Percentiles rank a stretch among this genome's conserved stretches.
Conservation (phyloP, 2,797 vertebrate genomes). For the Eospalax fontanierii region DNA sequence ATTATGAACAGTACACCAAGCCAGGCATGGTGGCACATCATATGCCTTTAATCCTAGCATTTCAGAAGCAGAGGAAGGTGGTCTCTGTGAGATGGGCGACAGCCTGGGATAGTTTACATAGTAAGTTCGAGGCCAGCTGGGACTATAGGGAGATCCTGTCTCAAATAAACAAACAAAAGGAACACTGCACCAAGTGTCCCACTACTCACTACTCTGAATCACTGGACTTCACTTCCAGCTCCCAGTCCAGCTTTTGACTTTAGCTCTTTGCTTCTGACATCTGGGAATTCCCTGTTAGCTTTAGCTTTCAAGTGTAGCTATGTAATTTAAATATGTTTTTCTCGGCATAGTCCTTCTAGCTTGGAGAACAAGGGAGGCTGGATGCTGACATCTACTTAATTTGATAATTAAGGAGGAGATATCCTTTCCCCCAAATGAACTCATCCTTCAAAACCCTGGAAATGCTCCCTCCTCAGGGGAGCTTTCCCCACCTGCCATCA, state of each 20-base stretch:
- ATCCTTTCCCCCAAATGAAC: not conserved
- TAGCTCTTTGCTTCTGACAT: constrained; percentile 3
- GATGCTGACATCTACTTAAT: not conserved
- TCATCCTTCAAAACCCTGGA: constrained; percentile 31
- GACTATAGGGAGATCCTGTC: too few relatives aligned
- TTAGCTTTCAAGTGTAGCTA: constrained; percentile 52
- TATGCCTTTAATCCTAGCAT: too few relatives aligned
- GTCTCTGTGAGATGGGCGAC: too few relatives aligned
- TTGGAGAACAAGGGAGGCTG: not conserved
- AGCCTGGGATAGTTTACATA: too few relatives aligned
- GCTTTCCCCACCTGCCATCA: not conserved
- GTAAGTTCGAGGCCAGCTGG: too few relatives aligned
- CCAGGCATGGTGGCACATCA: too few relatives aligned
- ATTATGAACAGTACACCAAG: not conserved
- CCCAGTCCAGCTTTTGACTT: not conserved
- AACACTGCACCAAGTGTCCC: not conserved
- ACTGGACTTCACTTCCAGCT: not conserved
- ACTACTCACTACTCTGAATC: not conserved
- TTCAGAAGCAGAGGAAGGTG: too few relatives aligned
- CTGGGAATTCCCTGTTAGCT: constrained; percentile 69
- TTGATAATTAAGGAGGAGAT: not conserved
- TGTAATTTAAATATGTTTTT: constrained; percentile 45
- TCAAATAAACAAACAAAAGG: too few relatives aligned
- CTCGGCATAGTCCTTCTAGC: constrained; percentile 27
- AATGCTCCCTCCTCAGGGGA: not conserved